Evolutionary conservation across 2,888 invertebrate genomes (phyloP), one percentile per base, ranked within the genome.

Genomic region (Incurvaria masculella): DNA sequence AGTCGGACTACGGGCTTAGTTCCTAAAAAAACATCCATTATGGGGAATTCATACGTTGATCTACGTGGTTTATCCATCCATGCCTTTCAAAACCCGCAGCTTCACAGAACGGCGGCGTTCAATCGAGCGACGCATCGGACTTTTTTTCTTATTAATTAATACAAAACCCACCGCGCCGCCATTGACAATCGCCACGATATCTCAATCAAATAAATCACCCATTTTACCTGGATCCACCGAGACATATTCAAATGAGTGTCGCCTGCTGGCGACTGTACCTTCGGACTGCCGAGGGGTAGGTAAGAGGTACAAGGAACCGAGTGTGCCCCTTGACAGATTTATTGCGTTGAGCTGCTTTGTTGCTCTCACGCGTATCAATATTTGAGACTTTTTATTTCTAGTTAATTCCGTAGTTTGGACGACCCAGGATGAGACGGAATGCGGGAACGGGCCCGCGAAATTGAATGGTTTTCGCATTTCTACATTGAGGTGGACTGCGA

Each of bases 321-420:
- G 68, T 63, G 62, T 61, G 57, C 17, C 61, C 59, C 60, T 57
- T 73, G 73, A 72, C 72, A 72, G 73, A 73, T 72, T 72, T 73
- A 73, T 68, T 57, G 69, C 68, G 65, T 66, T 66, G 14, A 68
- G 69, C 66, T 68, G 68, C 64, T 48, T 50, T 61, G 65, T 64
- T 63, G 63, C 66, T 64, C n/a, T n/a, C 64, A 26, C 48, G 48
- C 48, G 63, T 62, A 63, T 33, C 33, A 33, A 33, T n/a, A 33
- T 33, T 33, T n/a, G 33, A n/a, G 33, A 33, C 33, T 33, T 33
- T 33, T 33, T n/a, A n/a, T n/a, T 33, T 33, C 33, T 33, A 33
- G 33, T 33, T 33, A 33, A 33, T 33, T 33, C 33, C 14, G 11
- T 33, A 33, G 33, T 33, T 33, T 14, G 33, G 14, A 33, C 33